A percentile compares a stretch with the other conserved stretches of the same genome.
Conservation (phyloP, 2,888 invertebrate genomes). For the Abrostola tripartita region DNA sequence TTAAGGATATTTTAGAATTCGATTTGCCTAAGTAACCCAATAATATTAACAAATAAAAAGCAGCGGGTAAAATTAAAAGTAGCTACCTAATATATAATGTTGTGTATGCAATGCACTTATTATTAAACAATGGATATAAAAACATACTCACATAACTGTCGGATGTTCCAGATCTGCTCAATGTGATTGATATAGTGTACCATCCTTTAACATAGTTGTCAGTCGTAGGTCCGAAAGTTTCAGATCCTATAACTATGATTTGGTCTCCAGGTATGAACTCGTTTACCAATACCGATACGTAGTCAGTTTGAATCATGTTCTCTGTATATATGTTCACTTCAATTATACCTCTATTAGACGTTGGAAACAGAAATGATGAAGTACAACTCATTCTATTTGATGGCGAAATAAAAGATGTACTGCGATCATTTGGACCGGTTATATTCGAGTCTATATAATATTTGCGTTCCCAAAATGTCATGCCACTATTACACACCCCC, state of each 20-base stretch:
- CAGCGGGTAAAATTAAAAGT: too few relatives aligned
- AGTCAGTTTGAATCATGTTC: conserved; percentile 48
- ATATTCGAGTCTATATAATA: conserved; percentile 54
- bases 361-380: conserved; percentile 58
- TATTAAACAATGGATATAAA: too few relatives aligned
- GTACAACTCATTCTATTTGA: conserved; percentile 48
- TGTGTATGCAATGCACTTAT: too few relatives aligned
- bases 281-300: conserved; percentile 62
- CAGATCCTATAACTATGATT: conserved; percentile 28
- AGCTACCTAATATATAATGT: too few relatives aligned
- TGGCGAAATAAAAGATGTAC: conserved; percentile 61
- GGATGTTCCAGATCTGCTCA: conserved; percentile 8
- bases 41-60: too few relatives aligned
- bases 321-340: conserved; percentile 68
- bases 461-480: conserved; percentile 56
- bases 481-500: conserved; percentile 48
- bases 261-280: conserved; percentile 38
- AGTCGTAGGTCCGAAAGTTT: conserved; percentile 15
- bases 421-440: conserved; percentile 52
- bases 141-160: too few relatives aligned
- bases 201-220: conserved; percentile 22
- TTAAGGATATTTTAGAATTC: too few relatives aligned
- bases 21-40: too few relatives aligned
- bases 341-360: conserved; percentile 61
- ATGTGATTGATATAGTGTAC: conserved; percentile 19